Evolutionary conservation across 2,797 vertebrate genomes (phyloP).

Genomic region (Spatula versicolor): DNA sequence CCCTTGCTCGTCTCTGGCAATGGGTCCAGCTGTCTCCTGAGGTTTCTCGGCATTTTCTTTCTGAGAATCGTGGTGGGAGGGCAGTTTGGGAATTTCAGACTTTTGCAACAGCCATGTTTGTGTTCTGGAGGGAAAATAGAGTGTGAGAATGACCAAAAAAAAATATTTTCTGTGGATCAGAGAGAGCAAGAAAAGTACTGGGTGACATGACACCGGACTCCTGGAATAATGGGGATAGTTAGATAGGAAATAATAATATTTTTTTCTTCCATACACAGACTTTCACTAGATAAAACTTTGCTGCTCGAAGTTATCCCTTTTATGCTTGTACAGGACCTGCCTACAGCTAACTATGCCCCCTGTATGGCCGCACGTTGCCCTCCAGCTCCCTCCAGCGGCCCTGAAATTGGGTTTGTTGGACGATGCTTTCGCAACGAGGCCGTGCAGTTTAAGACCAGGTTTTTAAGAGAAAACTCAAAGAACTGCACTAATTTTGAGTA

Average conservation of each 20-base stretch:
- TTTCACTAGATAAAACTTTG: not conserved
- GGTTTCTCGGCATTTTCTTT: not conserved
- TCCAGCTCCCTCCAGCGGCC: conserved; percentile 47
- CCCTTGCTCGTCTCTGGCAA: accelerated
- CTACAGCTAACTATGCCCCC: not conserved
- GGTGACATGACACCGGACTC: accelerated
- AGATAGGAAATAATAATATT: not conserved
- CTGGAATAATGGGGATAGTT: not conserved
- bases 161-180: not conserved
- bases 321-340: accelerated
- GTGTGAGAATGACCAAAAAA: not conserved
- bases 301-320: not conserved
- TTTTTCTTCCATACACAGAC: accelerated
- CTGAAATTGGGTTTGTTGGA: accelerated
- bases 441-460: accelerated
- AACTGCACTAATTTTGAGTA: not conserved
- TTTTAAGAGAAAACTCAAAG: not conserved
- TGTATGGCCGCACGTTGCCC: not conserved
- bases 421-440: accelerated
- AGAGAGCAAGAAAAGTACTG: not conserved
- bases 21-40: not conserved
- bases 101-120: not conserved
- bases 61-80: accelerated
- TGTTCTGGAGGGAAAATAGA: not conserved
- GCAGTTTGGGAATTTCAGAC: not conserved